A percentile compares a stretch with the other conserved stretches of the same genome.
Conservation (phyloP, 2,888 invertebrate species). For the Pandemis corylana region DNA sequence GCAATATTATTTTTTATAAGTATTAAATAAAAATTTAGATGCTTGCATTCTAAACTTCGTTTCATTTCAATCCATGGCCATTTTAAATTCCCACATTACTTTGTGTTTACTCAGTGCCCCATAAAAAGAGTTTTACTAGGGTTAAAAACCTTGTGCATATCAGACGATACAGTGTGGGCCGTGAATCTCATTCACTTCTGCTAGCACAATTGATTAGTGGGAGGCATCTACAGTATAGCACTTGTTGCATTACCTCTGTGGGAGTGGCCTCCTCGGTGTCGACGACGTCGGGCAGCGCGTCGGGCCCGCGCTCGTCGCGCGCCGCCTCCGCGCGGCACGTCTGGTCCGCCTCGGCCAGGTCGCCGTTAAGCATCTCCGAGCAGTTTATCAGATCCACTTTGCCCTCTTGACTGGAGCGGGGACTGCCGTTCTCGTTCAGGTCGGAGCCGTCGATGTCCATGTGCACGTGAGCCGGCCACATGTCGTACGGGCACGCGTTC, state of each 20-base stretch:
- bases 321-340: slow-evolving; percentile 82
- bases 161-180: no score
- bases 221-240: slow-evolving; percentile 79
- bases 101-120: background rate
- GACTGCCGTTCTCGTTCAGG: slow-evolving; percentile 60
- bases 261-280: slow-evolving; percentile 81
- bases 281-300: slow-evolving; percentile 77
- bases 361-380: slow-evolving; percentile 87
- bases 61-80: background rate
- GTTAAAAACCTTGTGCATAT: background rate
- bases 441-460: slow-evolving; percentile 69
- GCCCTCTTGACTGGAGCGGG: slow-evolving; percentile 71
- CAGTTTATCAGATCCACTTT: slow-evolving; percentile 78
- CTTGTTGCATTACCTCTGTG: slow-evolving; percentile 81
- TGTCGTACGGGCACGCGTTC: slow-evolving; percentile 72
- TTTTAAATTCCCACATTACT: background rate
- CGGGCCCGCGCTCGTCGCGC: slow-evolving; percentile 50
- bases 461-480: slow-evolving; percentile 74
- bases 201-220: slow-evolving; percentile 74
- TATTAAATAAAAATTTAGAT: no score
- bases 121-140: background rate
- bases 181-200: slow-evolving; percentile 49
- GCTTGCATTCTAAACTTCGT: no score
- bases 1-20: no score
- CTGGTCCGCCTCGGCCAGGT: slow-evolving; percentile 93